Conservation (phyloP, 2,113 vertebrate species). For the Chitala chitala region DNA sequence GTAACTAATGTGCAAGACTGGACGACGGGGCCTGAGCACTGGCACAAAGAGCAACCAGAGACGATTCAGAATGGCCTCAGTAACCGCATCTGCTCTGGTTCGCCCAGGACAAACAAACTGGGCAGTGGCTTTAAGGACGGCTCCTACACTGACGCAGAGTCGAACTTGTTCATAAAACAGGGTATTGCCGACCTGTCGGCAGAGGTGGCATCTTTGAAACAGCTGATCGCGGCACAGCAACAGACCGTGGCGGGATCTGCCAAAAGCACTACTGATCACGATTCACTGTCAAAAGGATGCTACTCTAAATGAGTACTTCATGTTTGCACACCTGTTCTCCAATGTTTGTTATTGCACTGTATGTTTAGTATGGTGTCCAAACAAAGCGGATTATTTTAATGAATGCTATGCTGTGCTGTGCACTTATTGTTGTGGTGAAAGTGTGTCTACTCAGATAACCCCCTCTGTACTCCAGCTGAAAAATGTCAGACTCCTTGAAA, state of each 20-base stretch:
- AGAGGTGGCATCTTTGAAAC: constrained; percentile 75
- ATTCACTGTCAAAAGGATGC: constrained; percentile 54
- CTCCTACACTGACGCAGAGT: constrained; percentile 64
- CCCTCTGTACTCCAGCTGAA: constrained; percentile 67
- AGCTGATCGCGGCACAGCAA: constrained; percentile 70
- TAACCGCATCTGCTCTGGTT: constrained; percentile 39
- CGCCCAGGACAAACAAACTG: constrained; percentile 33
- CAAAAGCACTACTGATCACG: constrained; percentile 61
- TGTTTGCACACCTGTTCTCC: constrained; percentile 69
- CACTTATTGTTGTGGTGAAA: constrained; percentile 67
- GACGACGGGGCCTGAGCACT: constrained; percentile 75
- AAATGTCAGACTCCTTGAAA: constrained; percentile 66
- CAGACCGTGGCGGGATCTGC: constrained; percentile 74
- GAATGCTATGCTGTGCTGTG: constrained; percentile 65
- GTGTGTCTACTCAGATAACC: constrained; percentile 61
- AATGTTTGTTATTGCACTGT: constrained; percentile 84
- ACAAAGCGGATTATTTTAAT: constrained; percentile 45
- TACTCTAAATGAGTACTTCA: constrained; percentile 61
- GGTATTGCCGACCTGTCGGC: constrained; percentile 71
- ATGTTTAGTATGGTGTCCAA: constrained; percentile 67
- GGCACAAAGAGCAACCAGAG: constrained; percentile 71
- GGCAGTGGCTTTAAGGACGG: constrained; percentile 59
- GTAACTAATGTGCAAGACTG: constrained; percentile 83
- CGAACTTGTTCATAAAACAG: constrained; percentile 71
- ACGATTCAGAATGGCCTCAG: constrained; percentile 60